Evolutionary conservation across 1,140 invertebrate genomes (phyloP), one percentile per base, ranked within the genome.

Genomic region (Geopemphigus sp.): DNA sequence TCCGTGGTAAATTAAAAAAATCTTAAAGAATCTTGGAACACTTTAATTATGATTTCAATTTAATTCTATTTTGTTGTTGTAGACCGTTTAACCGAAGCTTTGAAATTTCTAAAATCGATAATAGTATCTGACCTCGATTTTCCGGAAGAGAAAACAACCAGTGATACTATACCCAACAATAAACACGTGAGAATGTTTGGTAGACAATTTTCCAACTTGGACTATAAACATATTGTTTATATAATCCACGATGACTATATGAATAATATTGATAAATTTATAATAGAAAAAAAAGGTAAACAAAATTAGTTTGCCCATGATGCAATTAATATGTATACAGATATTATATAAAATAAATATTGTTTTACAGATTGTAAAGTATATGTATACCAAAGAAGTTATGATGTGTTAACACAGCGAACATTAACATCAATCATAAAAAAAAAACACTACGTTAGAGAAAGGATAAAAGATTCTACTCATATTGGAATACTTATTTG

Each of bases 401-500:
- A 6, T 64, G 24, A 76, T 24, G 22, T 5, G 12, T 56, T 66
- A 57, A 54, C 15, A 11, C 24, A 81, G 22, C 15, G 63, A 57
- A 53, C 29, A 14, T 66, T 81, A 57, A 24, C 81, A 39, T n/a
- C 61, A 11, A 50, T 84, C 45, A 88, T 98, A 24, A 94, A 92
- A 85, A 90, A 91, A 83, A 88, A 95, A 82, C 90, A 91, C 83
- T 96, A 90, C 84, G 88, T 95, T 59, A 89, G 96, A 22, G 95
- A 98, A 87, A 93, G 92, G 84, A 91, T 95, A 66, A 95, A 93
- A 85, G 95, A 97, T 88, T 93, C 95, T 0, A 88, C 90, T 83
- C 91, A 90, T 39, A 88, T 98, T 64, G 96, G 95, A 17, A 92
- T 98, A 68, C 88, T 98, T 22, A 91, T 96, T 14, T 95, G 93